These are phyloP conservation scores for Drosophila lowei DNA, from an alignment of 1,140 invertebrate species.

Conservation along the genomic window DNA sequence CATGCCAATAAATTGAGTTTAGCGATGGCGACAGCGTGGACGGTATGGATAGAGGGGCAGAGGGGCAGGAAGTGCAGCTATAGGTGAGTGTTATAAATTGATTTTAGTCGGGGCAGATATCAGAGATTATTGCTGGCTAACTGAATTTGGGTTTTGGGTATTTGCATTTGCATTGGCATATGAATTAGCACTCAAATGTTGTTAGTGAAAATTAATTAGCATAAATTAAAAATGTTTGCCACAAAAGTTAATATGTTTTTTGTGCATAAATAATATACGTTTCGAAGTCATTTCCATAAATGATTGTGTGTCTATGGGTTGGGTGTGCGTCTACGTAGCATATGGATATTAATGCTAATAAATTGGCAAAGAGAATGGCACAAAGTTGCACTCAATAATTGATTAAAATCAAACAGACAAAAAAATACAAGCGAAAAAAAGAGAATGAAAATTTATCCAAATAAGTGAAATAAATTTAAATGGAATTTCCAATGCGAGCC, in stretches of 20 bases:
- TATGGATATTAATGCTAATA: constrained; percentile 63
- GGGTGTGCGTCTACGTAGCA: constrained; percentile 12
- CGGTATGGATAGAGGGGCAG: not conserved
- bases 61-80: no score
- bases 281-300: constrained; percentile 39
- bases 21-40: constrained; percentile 5
- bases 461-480: constrained; percentile 39
- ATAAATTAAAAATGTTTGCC: constrained; percentile 64
- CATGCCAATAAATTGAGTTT: constrained; percentile 42
- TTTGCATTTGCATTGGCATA: constrained; percentile 4
- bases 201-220: constrained; percentile 76
- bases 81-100: constrained; percentile 35
- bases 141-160: constrained; percentile 15
- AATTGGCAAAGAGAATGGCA: constrained; percentile 41
- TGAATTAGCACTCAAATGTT: constrained; percentile 50
- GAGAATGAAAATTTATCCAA: constrained; percentile 1
- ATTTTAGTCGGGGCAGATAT: constrained; percentile 34
- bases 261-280: constrained; percentile 54
- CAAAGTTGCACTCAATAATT: constrained; percentile 36
- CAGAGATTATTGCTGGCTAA: constrained; percentile 55
- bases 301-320: constrained; percentile 9
- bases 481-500: constrained; percentile 16
- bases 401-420: constrained; percentile 38
- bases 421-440: constrained; percentile 15
- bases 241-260: constrained; percentile 58